phyloP scores from a whole-genome alignment of 2,888 invertebrate species.

The Glaucopsyche alexis region DNA sequence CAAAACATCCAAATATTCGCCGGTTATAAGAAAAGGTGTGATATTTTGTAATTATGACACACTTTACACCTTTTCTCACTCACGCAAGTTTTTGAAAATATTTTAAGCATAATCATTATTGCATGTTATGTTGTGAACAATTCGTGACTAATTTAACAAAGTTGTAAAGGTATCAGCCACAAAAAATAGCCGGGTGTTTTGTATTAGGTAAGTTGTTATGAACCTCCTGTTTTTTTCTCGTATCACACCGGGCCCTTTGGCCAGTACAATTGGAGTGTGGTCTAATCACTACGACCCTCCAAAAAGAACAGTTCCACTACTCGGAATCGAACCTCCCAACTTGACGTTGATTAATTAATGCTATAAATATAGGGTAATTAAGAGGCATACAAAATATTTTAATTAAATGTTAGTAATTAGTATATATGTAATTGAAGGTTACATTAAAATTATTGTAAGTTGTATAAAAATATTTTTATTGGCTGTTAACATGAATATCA shows the following conservation, averaged over 20 bases:
- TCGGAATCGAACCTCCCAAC: neutral
- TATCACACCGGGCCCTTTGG: conserved; percentile 17
- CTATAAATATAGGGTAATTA: neutral
- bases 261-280: conserved; percentile 3
- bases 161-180: neutral
- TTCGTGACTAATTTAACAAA: conserved; percentile 16
- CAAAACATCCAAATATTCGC: neutral
- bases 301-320: neutral
- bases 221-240: neutral
- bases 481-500: neutral
- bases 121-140: conserved; percentile 11
- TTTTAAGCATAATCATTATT: neutral
- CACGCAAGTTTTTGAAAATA: neutral
- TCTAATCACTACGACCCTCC: conserved; percentile 47
- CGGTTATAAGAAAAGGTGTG: neutral
- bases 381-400: neutral
- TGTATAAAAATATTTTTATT: neutral
- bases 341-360: conserved; percentile 7
- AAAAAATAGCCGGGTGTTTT: conserved; percentile 8
- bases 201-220: neutral
- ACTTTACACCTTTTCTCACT: conserved; percentile 1
- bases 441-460: neutral
- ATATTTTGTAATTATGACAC: neutral
- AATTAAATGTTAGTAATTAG: neutral
- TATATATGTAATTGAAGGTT: neutral